Evolutionary conservation across 2,797 vertebrate species (phyloP), one percentile per base, ranked within the genome.

Genomic region (Synaphobranchus kaupii): DNA sequence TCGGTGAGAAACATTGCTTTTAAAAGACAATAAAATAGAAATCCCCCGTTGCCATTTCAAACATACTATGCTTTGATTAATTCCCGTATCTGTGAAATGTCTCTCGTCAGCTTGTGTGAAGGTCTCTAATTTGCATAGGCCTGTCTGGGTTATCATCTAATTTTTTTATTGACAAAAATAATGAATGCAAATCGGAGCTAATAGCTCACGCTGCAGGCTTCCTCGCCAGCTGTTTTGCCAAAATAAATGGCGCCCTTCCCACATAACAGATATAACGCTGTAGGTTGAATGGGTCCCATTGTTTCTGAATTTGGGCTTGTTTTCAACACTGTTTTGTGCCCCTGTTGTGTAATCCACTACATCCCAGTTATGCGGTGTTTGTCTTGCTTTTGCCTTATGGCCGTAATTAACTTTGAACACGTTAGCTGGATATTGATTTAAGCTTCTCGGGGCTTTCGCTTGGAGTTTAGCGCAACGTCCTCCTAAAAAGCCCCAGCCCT

Each of bases 31-130:
- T 28, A 31, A 48, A 52, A 54, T 31, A 52, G 31, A 52, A 54
- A 28, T 81, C 25, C 44, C 71, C 9, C 50, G 58, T 63, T 20
- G 34, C 17, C n/a, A 81, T 31, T 81, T 44, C 22, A 78, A 80
- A 86, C 13, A n/a, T 44, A 48, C 85, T 15, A 48, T 83, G 78
- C 82, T 66, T 71, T 15, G 83, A 71, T 87, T 87, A 15, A 66
- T 86, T 47, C 54, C 48, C 81, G 71, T 87, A 73, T 47, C 82
- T n/a, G 10, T 87, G 80, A 87, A 83, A 68, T 71, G 58, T 8
- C 28, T 78, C 85, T 71, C 4, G 71, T 80, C 73, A 15, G 52
- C 25, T 47, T 0, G 20, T 58, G 31, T 58, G 34, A 58, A 80
- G 47, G 80, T 13, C 10, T 82, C 25, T 52, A 7, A 63, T 82